These are phyloP conservation scores for Campylomormyrus tamandua DNA, from an alignment of 2,113 vertebrate genomes.

Conservation along the genomic window DNA sequence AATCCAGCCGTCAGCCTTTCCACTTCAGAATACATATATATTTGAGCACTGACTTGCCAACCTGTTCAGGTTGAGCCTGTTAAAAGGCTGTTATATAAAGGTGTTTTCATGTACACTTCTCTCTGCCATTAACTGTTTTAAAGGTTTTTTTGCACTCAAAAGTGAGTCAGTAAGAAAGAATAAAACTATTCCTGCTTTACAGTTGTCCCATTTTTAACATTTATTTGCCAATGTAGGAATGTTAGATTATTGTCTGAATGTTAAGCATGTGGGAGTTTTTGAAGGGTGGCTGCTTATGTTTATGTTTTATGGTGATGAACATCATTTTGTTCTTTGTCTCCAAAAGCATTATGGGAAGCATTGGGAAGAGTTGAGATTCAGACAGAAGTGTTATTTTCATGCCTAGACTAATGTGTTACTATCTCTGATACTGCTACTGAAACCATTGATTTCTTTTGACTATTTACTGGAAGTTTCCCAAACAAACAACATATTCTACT, in stretches of 20 bases:
- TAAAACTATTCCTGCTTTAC: background rate
- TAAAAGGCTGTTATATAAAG: background rate
- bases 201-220: background rate
- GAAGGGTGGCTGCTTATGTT: background rate
- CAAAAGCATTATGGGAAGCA: background rate
- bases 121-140: background rate
- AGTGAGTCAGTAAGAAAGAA: background rate
- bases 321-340: background rate
- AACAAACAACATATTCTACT: background rate
- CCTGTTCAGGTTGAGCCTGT: background rate
- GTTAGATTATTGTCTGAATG: background rate
- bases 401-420: background rate
- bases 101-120: background rate
- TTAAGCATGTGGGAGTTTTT: background rate
- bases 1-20: background rate
- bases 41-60: background rate
- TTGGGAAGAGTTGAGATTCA: background rate
- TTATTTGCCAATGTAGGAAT: background rate
- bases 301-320: background rate
- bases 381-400: background rate
- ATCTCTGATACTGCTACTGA: background rate
- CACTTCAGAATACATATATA: background rate
- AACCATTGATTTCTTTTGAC: background rate
- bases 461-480: background rate
- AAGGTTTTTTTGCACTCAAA: background rate